Evolutionary conservation across 2,888 invertebrate species (phyloP), one percentile per base, ranked within the genome.

Genomic region (Drosophila histrio): DNA sequence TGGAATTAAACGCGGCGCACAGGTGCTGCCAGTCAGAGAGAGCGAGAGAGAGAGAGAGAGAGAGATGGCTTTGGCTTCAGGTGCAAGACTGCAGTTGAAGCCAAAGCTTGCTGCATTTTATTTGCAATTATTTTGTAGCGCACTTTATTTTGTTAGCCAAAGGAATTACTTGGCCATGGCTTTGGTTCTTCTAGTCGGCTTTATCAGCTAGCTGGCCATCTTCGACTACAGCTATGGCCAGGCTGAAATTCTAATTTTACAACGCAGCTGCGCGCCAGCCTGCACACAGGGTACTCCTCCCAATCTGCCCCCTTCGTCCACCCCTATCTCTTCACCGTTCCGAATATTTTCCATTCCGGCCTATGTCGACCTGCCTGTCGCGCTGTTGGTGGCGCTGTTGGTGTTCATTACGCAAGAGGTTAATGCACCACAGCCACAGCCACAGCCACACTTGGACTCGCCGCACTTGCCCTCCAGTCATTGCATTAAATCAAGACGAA

Each of bases 71-170:
- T 62, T 52, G 47, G 69, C 69, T 72, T 72, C 81, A 78, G 81
- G 70, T 76, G 78, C 76, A 65, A 67, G 62, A 57, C 24, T 39
- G 34, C 17, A 66, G 65, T 47, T 68, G 70, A 54, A 66, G n/a
- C 13, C 56, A 54, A 43, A 46, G 79, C 67, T 66, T 71, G 52
- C 79, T 88, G 82, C 88, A 87, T 88, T 88, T 87, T 88, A 87
- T 86, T 86, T 70, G 88, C 88, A 89, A 89, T 89, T 89, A 89
- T 89, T 89, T 87, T 83, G 88, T 89, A 78, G 88, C 89, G 85
- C 82, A 78, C 72, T 79, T 82, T 72, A 81, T 78, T 79, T 66
- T 68, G 68, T 72, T 78, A 15, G 70, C 77, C 87, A 72, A 72
- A 72, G 77, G 77, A 83, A 83, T 87, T 80, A 72, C 72, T 64